These are phyloP conservation scores for Lepeophtheirus nordmannii DNA, from an alignment of 2,888 invertebrate genomes.

Conservation along the genomic window DNA sequence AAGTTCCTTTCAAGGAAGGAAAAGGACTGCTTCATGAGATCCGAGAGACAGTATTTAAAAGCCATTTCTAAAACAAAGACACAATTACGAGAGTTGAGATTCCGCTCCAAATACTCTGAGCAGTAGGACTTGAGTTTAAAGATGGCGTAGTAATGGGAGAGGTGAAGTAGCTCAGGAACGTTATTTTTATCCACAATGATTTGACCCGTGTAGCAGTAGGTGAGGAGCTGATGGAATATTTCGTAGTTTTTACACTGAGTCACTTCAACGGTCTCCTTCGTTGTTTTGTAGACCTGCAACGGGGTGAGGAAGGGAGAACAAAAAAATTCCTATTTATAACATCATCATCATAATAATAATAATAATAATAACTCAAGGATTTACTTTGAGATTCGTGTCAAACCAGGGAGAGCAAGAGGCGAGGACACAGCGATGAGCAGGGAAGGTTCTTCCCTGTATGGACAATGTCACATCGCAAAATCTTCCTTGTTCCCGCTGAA, in stretches of 20 bases:
- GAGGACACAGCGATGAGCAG: conserved; percentile 39
- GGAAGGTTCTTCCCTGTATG: conserved; percentile 35
- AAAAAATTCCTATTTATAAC: too few species aligned
- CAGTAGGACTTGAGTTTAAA: conserved; percentile 46
- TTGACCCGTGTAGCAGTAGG: conserved; percentile 18
- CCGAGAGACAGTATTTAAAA: conserved; percentile 43
- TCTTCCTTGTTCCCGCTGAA: conserved; percentile 39
- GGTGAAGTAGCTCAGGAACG: conserved; percentile 45
- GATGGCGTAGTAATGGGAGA: conserved; percentile 48
- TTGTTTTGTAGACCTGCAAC: conserved; percentile 17
- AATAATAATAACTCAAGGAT: conserved; percentile 8
- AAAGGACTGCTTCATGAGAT: conserved; percentile 27
- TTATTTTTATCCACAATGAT: conserved; percentile 41
- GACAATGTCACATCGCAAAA: conserved; percentile 37
- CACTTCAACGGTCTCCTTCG: conserved; percentile 1
- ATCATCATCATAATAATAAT: too few species aligned
- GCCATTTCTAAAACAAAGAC: conserved; percentile 46
- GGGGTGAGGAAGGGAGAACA: too few species aligned
- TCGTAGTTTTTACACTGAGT: conserved; percentile 40
- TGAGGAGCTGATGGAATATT: conserved; percentile 44
- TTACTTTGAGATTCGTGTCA: conserved; percentile 43
- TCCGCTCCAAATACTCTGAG: conserved; percentile 47
- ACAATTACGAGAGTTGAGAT: conserved; percentile 47
- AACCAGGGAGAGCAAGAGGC: conserved; percentile 50
- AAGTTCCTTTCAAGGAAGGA: conserved; percentile 9